Conservation (phyloP, 2,113 vertebrate genomes). For the Tapirus terrestris region DNA sequence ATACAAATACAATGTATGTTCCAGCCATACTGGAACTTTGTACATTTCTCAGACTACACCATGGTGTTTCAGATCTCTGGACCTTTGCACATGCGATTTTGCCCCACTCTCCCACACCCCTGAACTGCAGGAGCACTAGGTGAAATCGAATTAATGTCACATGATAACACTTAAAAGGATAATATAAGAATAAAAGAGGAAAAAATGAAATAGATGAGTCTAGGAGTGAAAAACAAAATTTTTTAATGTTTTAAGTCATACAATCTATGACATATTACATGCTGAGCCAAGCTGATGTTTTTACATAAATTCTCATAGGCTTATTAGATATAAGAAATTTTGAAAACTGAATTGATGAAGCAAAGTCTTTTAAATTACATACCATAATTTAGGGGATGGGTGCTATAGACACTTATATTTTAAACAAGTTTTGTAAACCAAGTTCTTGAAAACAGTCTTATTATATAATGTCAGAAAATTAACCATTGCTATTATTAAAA, state of each 20-base stretch:
- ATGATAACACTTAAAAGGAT: background rate
- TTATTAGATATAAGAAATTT: background rate
- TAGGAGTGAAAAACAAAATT: background rate
- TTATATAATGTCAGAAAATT: conserved; percentile 24
- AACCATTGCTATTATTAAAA: background rate
- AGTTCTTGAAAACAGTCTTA: background rate
- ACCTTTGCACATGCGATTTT: background rate
- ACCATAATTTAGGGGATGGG: background rate
- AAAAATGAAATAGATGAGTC: background rate
- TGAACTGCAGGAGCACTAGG: background rate
- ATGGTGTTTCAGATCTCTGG: background rate
- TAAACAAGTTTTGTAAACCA: background rate
- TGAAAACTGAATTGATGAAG: background rate
- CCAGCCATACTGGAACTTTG: background rate
- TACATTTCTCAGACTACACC: background rate
- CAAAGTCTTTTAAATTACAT: background rate
- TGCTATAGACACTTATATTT: background rate
- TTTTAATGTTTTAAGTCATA: background rate
- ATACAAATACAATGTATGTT: background rate
- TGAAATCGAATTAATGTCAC: background rate
- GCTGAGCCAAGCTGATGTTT: background rate
- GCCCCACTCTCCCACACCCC: background rate
- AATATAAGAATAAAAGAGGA: background rate
- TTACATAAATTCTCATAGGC: background rate
- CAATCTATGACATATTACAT: background rate